Percentiles rank a stretch among this genome's conserved stretches.
Evolutionary conservation across 2,113 vertebrate species (phyloP).

Genomic region (Rhinogobius similis): DNA sequence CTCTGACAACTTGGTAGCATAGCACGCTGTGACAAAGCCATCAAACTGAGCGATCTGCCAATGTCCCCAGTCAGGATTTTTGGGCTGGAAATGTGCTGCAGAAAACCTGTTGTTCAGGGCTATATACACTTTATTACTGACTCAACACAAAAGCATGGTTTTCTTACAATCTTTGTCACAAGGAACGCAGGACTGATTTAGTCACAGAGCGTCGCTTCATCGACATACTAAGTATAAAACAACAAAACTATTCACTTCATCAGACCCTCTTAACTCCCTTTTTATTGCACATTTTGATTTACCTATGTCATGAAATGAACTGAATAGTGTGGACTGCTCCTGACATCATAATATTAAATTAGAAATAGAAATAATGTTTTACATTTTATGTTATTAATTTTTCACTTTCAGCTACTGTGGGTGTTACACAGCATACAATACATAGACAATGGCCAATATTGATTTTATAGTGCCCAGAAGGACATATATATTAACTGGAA

Average conservation of each 20-base stretch:
- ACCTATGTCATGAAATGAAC: too few species aligned
- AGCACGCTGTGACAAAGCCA: conserved; percentile 63
- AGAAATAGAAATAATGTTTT: too few species aligned
- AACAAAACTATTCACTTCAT: neutral
- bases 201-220: neutral
- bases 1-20: conserved; percentile 68
- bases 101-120: conserved; percentile 11
- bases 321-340: too few species aligned
- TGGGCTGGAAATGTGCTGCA: conserved; percentile 29
- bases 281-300: too few species aligned
- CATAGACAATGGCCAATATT: neutral
- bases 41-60: conserved; percentile 56
- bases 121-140: conserved; percentile 8
- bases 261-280: too few species aligned
- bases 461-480: neutral
- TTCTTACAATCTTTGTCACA: neutral
- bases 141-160: neutral
- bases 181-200: conserved; percentile 1
- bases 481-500: too few species aligned
- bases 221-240: neutral
- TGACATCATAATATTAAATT: too few species aligned
- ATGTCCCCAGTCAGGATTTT: conserved; percentile 43
- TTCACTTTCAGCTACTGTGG: neutral
- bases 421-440: too few species aligned
- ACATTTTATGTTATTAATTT: neutral